These are phyloP conservation scores for Toxotes jaculatrix DNA, from an alignment of 2,113 vertebrate genomes.

Conservation along the genomic window DNA sequence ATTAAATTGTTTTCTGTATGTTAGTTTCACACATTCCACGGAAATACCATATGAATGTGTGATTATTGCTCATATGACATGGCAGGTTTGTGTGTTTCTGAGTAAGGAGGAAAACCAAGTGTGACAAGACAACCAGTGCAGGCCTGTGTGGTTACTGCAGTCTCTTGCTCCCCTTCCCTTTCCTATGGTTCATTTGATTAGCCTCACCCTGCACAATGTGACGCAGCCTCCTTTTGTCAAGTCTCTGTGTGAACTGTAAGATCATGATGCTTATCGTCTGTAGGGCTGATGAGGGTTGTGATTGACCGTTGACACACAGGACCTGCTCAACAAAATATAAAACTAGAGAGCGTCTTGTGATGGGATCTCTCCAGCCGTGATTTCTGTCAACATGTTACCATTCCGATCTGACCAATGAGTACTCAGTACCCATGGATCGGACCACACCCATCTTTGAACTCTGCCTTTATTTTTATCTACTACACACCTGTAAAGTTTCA, in stretches of 20 bases:
- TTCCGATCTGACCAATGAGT: no score
- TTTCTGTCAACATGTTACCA: no score
- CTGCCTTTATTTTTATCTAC: no score
- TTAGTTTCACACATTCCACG: background rate
- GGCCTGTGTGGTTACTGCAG: background rate
- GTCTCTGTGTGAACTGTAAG: conserved; percentile 32
- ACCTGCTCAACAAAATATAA: conserved; percentile 10
- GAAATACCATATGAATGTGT: conserved; percentile 4
- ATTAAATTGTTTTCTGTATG: background rate
- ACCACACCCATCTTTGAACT: no score
- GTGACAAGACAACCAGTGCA: background rate
- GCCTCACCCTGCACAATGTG: conserved; percentile 13
- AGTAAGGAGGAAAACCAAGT: conserved; percentile 14
- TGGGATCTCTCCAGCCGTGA: no score
- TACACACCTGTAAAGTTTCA: no score
- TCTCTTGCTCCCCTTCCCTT: background rate
- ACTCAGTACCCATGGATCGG: no score
- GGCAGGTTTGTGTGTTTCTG: conserved; percentile 6
- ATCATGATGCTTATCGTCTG: conserved; percentile 38
- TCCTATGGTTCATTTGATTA: conserved; percentile 32
- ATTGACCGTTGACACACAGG: conserved; percentile 34
- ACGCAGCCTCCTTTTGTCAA: conserved; percentile 31
- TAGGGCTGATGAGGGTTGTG: background rate
- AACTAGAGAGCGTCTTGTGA: no score
- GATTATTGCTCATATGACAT: background rate